A percentile compares a stretch with the other conserved stretches of the same genome.
Evolutionary conservation across 2,797 vertebrate genomes (phyloP).

Genomic region (Helarctos malayanus): DNA sequence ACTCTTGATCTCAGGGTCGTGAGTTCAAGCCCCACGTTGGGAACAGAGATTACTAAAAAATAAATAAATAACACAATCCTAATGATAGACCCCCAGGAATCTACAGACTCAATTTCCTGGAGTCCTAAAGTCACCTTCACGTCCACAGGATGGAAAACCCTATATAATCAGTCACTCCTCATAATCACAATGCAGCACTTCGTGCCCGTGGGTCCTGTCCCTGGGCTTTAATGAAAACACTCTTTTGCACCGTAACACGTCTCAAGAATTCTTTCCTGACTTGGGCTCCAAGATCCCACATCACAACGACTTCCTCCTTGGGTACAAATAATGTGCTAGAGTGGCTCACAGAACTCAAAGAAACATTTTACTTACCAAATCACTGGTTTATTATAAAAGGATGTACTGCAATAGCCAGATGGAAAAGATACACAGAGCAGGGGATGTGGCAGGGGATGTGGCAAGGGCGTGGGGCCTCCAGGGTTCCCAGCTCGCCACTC

Average conservation of each 20-base stretch:
- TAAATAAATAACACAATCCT: not conserved
- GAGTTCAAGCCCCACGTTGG: not conserved
- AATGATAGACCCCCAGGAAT: not conserved
- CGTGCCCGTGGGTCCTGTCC: not conserved
- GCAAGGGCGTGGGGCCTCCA: not conserved
- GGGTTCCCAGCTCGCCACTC: rapidly evolving
- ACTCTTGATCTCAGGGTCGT: not conserved
- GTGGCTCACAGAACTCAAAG: not conserved
- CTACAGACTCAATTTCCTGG: not conserved
- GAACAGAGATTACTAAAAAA: not conserved
- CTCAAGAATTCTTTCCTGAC: not conserved
- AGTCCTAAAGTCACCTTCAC: not conserved
- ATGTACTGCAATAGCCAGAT: not conserved
- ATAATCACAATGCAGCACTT: not conserved
- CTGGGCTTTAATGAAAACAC: not conserved
- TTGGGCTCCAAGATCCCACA: not conserved
- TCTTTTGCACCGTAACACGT: not conserved
- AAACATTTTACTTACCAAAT: not conserved
- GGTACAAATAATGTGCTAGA: not conserved
- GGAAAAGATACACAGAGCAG: not conserved
- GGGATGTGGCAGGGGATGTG: no score
- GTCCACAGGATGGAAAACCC: not conserved
- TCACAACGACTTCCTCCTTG: not conserved
- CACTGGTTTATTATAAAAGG: not conserved
- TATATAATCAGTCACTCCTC: not conserved